phyloP scores from a whole-genome alignment of 2,113 vertebrate genomes.

The Microcebus lehilahytsara region DNA sequence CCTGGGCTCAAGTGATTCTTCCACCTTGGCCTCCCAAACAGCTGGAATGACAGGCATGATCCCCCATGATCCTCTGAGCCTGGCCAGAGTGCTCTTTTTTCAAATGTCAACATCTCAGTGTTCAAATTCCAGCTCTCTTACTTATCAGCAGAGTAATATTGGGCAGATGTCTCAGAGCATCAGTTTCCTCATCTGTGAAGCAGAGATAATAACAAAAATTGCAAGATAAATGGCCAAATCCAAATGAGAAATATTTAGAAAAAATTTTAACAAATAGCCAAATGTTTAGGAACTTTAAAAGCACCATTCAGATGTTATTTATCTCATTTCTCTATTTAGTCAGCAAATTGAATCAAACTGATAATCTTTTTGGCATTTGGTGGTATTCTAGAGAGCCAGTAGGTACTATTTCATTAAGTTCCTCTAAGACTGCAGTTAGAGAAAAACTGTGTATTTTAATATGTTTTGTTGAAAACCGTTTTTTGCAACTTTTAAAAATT shows the following conservation, averaged over 20 bases:
- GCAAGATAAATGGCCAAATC: neutral
- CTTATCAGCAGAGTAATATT: too few species aligned
- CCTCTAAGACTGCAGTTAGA: neutral
- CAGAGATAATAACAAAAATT: neutral
- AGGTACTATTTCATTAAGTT: neutral
- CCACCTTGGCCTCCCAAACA: too few species aligned
- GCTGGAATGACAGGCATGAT: too few species aligned
- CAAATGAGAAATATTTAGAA: slow-evolving; percentile 32
- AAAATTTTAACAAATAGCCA: neutral
- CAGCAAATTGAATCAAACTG: neutral
- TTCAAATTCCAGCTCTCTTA: neutral
- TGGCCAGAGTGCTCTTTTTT: neutral
- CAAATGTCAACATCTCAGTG: neutral
- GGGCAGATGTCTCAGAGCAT: neutral
- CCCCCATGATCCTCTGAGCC: too few species aligned
- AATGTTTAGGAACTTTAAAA: neutral
- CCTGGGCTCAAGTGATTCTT: too few species aligned
- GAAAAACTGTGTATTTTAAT: neutral
- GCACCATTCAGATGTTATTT: slow-evolving; percentile 9
- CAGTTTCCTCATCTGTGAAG: neutral
- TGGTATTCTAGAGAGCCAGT: neutral
- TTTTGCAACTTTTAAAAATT: neutral
- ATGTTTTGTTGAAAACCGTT: neutral
- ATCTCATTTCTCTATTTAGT: neutral
- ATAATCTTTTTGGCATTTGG: neutral